phyloP scores from a whole-genome alignment of 2,888 invertebrate species.

The Sylvicola cinctus region DNA sequence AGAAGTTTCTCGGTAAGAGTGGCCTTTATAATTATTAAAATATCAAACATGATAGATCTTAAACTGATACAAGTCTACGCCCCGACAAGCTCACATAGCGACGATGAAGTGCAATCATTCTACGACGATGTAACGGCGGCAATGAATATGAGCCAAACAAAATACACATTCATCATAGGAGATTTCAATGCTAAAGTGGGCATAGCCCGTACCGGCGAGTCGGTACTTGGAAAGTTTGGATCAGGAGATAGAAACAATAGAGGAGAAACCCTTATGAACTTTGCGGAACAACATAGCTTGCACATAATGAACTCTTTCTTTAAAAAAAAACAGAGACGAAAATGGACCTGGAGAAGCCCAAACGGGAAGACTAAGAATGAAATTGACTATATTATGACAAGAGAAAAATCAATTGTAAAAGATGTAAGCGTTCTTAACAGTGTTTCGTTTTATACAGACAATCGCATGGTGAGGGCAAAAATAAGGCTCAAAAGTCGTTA shows the following conservation, averaged over 20 bases:
- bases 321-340: background rate
- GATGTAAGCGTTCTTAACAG: background rate
- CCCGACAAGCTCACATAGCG: background rate
- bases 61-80: background rate
- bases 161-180: background rate
- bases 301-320: background rate
- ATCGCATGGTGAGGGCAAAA: background rate
- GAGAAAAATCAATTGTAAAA: background rate
- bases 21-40: background rate
- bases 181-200: conserved; percentile 1
- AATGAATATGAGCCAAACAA: background rate
- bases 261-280: background rate
- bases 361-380: background rate
- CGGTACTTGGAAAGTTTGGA: background rate
- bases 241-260: background rate
- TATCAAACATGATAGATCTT: background rate
- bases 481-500: no score
- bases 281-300: background rate
- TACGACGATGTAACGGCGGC: background rate
- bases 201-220: background rate
- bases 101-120: background rate
- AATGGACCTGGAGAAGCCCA: background rate
- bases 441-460: background rate
- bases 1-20: background rate
- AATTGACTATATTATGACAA: background rate